Conservation (phyloP, 2,888 invertebrate species). For the Luperina nickerlii region DNA sequence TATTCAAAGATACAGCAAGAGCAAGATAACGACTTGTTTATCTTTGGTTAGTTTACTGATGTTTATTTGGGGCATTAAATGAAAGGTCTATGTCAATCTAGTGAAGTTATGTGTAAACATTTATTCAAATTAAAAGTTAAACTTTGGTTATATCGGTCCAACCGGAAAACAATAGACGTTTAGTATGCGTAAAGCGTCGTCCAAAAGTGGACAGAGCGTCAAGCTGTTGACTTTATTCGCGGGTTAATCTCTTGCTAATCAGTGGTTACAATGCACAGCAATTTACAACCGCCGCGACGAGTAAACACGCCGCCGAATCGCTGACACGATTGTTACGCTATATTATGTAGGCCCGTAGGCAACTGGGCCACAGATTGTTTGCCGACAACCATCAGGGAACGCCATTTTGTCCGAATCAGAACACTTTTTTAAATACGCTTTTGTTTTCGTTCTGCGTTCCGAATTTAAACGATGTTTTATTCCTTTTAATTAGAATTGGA, state of each 20-base stretch:
- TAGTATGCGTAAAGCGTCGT: slow-evolving; percentile 52
- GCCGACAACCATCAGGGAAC: slow-evolving; percentile 57
- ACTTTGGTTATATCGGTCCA: slow-evolving; percentile 18
- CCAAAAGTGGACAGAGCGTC: slow-evolving; percentile 43
- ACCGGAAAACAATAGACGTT: slow-evolving; percentile 52
- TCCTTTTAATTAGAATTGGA: slow-evolving; percentile 51
- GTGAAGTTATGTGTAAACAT: slow-evolving; percentile 27
- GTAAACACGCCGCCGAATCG: slow-evolving; percentile 63
- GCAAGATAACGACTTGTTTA: slow-evolving; percentile 28
- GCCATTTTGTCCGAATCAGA: slow-evolving; percentile 47
- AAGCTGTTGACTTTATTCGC: slow-evolving; percentile 58
- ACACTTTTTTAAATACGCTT: slow-evolving; percentile 48
- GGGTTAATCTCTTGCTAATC: slow-evolving; percentile 61
- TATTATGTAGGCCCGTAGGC: slow-evolving; percentile 68
- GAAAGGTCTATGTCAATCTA: slow-evolving; percentile 34
- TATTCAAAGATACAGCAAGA: slow-evolving; percentile 5
- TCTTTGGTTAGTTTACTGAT: slow-evolving; percentile 21
- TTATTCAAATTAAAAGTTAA: slow-evolving; percentile 11
- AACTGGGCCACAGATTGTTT: slow-evolving; percentile 70
- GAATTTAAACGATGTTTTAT: slow-evolving; percentile 46
- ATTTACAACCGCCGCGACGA: slow-evolving; percentile 56
- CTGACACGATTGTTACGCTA: slow-evolving; percentile 72
- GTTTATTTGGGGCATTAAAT: slow-evolving; percentile 35
- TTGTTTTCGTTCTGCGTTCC: slow-evolving; percentile 55
- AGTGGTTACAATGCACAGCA: slow-evolving; percentile 51